Percentiles rank a stretch among this genome's conserved stretches.
phyloP scores from a whole-genome alignment of 2,888 invertebrate genomes.

The Torymus texanus region DNA sequence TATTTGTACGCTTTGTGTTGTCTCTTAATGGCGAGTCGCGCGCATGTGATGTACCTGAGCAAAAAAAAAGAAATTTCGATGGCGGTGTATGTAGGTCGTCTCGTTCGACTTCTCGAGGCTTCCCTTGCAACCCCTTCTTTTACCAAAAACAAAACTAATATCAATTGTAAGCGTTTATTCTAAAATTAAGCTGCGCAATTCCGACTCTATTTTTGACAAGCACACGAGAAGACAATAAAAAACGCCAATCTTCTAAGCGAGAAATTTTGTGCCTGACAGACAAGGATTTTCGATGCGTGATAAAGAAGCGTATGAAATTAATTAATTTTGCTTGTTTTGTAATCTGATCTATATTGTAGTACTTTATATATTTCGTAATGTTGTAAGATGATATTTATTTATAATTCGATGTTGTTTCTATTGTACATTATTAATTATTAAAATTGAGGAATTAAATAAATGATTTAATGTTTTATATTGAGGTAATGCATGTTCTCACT shows the following conservation, averaged over 20 bases:
- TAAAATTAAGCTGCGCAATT: constrained; percentile 33
- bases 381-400: constrained; percentile 52
- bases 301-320: constrained; percentile 29
- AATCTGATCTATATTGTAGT: constrained; percentile 45
- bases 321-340: constrained; percentile 52
- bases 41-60: constrained; percentile 42
- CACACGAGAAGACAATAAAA: constrained; percentile 43
- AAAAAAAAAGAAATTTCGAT: constrained; percentile 32
- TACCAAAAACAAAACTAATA: constrained; percentile 33
- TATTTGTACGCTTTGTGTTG: constrained; percentile 16
- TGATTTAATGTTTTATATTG: constrained; percentile 47
- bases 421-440: constrained; percentile 55
- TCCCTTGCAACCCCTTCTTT: constrained; percentile 13
- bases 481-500: constrained; percentile 14
- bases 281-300: constrained; percentile 1
- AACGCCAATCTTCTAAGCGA: constrained; percentile 20
- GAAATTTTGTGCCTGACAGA: constrained; percentile 22
- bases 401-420: constrained; percentile 53
- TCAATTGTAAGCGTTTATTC: constrained; percentile 43
- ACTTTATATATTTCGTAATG: constrained; percentile 44
- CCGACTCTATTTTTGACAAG: constrained; percentile 32
- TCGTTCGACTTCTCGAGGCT: constrained; percentile 26
- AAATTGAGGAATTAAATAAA: constrained; percentile 52
- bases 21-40: constrained; percentile 35
- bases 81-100: constrained; percentile 3